Evolutionary conservation across 1,140 invertebrate genomes (phyloP), one percentile per base, ranked within the genome.

Genomic region (Bathynomus jamesi): DNA sequence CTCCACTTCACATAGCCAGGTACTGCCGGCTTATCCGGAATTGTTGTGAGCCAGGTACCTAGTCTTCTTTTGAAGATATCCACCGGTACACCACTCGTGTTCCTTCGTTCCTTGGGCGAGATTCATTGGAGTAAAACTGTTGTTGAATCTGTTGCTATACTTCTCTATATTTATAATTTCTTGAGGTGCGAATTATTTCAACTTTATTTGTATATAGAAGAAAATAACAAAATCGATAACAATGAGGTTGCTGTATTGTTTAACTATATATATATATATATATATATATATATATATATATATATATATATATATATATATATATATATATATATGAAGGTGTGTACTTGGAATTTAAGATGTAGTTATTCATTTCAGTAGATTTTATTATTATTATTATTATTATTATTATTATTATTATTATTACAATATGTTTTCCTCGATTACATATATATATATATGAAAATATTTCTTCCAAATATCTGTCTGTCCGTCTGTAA

Each of bases 211-310:
- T n/a, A n/a, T n/a, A n/a, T n/a, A n/a, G n/a, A n/a, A n/a, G n/a
- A n/a, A n/a, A n/a, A n/a, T n/a, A n/a, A n/a, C n/a, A n/a, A n/a
- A n/a, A n/a, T n/a, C n/a, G n/a, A n/a, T n/a, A n/a, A n/a, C n/a
- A n/a, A n/a, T n/a, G n/a, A n/a, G n/a, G n/a, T n/a, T n/a, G n/a
- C n/a, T n/a, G n/a, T n/a, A n/a, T n/a, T n/a, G n/a, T n/a, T n/a
- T n/a, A n/a, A n/a, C n/a, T n/a, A n/a, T 53, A 53, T 53, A 53
- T 53, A 53, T 53, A 53, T 53, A 53, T 53, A 53, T 53, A 53
- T 53, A 53, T 53, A 53, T 53, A 53, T 53, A 53, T 53, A 53
- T 53, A 53, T 53, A 53, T 53, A 53, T 53, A 53, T 53, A 53
- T 53, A 53, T 53, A 53, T 53, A 53, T 53, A 53, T 53, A 53